Conservation (phyloP, 2,888 invertebrate genomes). For the Ormia ochracea region DNA sequence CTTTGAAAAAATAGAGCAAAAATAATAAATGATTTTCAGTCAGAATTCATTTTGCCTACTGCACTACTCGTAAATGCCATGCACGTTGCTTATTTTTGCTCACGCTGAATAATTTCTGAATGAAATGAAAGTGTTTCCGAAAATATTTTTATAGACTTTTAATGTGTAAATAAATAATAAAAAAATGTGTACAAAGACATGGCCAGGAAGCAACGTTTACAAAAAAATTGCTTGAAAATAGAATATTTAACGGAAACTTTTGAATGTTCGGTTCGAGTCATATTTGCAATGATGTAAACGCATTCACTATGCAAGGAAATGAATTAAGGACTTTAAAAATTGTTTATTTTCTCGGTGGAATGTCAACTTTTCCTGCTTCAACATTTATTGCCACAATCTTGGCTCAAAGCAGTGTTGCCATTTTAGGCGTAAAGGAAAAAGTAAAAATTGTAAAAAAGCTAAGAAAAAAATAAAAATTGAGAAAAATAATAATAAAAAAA, state of each 20-base stretch:
- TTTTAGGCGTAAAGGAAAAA: too few species aligned
- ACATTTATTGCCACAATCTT: too few species aligned
- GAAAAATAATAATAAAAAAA: too few species aligned
- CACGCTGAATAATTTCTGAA: constrained; percentile 5
- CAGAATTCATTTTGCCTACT: constrained; percentile 29
- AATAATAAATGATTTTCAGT: constrained; percentile 48
- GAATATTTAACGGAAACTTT: constrained; percentile 40
- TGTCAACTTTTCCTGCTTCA: too few species aligned
- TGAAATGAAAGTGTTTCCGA: neutral
- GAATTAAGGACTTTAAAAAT: too few species aligned
- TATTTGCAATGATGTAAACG: too few species aligned
- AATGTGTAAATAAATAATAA: constrained; percentile 32
- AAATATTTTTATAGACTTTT: constrained; percentile 14
- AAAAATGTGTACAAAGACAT: constrained; percentile 59
- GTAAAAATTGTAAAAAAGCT: too few species aligned
- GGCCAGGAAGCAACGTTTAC: constrained; percentile 24
- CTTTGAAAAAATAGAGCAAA: constrained; percentile 4
- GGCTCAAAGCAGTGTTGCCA: too few species aligned
- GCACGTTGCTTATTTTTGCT: neutral
- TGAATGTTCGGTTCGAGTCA: too few species aligned
- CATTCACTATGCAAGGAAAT: too few species aligned
- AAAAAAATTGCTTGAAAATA: constrained; percentile 19
- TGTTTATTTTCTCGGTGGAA: too few species aligned
- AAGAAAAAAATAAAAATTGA: too few species aligned
- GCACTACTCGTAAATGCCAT: constrained; percentile 1